Base-by-base conservation (phyloP, 2,888 invertebrate genomes). In the Standfussiana lucernea region DNA sequence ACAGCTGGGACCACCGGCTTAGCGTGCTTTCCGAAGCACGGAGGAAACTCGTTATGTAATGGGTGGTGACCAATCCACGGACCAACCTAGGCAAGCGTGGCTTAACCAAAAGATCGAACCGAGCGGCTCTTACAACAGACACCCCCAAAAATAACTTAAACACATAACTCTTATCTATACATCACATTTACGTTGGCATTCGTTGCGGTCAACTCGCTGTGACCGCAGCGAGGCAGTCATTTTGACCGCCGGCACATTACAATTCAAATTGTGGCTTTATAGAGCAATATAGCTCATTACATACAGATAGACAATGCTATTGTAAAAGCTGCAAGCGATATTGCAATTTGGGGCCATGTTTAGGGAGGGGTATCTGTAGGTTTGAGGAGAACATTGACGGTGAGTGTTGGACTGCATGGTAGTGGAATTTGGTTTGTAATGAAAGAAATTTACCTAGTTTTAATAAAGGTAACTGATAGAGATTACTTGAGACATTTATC, bases 231-330 rank as follows among this genome's bases (percentile, higher is more conserved):
- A 68, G 82, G 67, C 83, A 82, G 83, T 73, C 77, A 82, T 81
- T 73, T 64, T 73, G 77, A 83, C 86, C 83, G 70, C 82, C 35
- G 35, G 77, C 82, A 82, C 83, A 85, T 83, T 83, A 83, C 83
- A 85, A 83, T 83, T 83, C 83, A 85, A 77, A 85, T 82, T 85
- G 83, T 35, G 85, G 83, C 66, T 72, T 69, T 64, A 80, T 53
- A 50, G 11, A 56, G 40, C 72, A 45, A 35, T 70, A 59, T 66
- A 66, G 65, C 45, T 75, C 18, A 47, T 59, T 72, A 74, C 0
- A 24, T 66, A 84, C 70, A 62, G 40, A 79, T n/a, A 75, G 71
- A 75, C 80, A 69, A 75, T 68, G 53, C 59, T 42, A 40, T 75
- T 75, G 75, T 82, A 64, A 75, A 61, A 68, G 77, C 67, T 66